A percentile compares a stretch with the other conserved stretches of the same genome.
phyloP scores from a whole-genome alignment of 2,113 vertebrate species.

The Cygnus buccinator region DNA sequence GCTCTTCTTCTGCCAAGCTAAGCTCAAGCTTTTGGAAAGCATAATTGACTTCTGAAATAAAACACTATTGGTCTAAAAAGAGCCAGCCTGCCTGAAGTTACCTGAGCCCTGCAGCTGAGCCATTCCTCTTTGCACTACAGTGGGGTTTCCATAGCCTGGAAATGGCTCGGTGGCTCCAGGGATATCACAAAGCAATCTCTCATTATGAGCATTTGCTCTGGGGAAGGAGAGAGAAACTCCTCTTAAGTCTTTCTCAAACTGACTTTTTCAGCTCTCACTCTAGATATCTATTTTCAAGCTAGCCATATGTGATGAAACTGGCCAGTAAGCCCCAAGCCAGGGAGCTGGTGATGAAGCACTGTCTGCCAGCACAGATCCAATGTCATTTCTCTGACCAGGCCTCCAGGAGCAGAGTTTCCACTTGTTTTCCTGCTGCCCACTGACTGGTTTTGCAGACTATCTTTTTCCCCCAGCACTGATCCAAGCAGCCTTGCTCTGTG shows the following conservation, averaged over 20 bases:
- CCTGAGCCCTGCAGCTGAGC: background rate
- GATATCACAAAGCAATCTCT: background rate
- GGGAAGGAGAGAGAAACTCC: background rate
- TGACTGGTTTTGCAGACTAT: background rate
- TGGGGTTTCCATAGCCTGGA: background rate
- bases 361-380: background rate
- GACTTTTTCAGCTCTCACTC: background rate
- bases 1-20: background rate
- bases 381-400: background rate
- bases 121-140: background rate
- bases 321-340: background rate
- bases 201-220: background rate
- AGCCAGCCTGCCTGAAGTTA: background rate
- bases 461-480: background rate
- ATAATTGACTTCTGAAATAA: background rate
- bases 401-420: background rate
- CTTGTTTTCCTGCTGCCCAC: background rate
- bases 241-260: background rate
- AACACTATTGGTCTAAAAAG: background rate
- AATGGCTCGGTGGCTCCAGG: background rate
- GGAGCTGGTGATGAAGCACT: fast-evolving
- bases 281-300: background rate
- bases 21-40: background rate
- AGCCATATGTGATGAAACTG: background rate
- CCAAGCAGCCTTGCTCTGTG: background rate